Conservation (phyloP, 2,888 invertebrate genomes). For the Nephrotoma appendiculata region DNA sequence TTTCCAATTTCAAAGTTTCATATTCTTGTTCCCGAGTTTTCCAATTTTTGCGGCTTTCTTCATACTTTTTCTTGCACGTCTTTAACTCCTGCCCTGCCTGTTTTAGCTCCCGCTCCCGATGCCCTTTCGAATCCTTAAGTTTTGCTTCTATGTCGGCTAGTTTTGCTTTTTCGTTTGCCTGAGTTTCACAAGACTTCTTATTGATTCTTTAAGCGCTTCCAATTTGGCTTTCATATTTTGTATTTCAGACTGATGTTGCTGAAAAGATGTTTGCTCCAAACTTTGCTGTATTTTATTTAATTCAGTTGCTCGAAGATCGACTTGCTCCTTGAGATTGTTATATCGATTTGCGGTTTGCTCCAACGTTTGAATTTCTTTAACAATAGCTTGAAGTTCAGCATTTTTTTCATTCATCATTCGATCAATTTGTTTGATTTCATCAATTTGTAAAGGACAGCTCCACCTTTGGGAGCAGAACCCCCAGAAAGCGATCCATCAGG, state of each 20-base stretch:
- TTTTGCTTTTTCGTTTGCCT: conserved; percentile 36
- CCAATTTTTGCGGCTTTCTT: conserved; percentile 58
- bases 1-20: conserved; percentile 65
- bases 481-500: conserved; percentile 84
- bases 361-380: not conserved
- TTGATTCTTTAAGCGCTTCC: conserved; percentile 35
- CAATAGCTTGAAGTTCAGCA: conserved; percentile 19
- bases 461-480: conserved; percentile 51
- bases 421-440: conserved; percentile 39
- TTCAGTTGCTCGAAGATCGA: conserved; percentile 57
- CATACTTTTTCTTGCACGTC: conserved; percentile 53
- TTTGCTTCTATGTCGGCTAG: conserved; percentile 55
- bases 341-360: conserved; percentile 14
- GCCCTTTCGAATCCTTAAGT: conserved; percentile 63
- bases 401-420: conserved; percentile 28
- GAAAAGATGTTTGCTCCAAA: conserved; percentile 61
- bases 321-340: conserved; percentile 25
- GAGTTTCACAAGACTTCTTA: conserved; percentile 36
- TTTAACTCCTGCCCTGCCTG: conserved; percentile 52
- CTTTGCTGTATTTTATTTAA: conserved; percentile 49
- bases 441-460: conserved; percentile 42
- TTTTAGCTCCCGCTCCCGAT: conserved; percentile 57
- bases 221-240: conserved; percentile 36
- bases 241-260: conserved; percentile 66
- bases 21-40: conserved; percentile 63